Base-by-base conservation (phyloP, 2,113 vertebrate genomes). In the Psettodes erumei region DNA sequence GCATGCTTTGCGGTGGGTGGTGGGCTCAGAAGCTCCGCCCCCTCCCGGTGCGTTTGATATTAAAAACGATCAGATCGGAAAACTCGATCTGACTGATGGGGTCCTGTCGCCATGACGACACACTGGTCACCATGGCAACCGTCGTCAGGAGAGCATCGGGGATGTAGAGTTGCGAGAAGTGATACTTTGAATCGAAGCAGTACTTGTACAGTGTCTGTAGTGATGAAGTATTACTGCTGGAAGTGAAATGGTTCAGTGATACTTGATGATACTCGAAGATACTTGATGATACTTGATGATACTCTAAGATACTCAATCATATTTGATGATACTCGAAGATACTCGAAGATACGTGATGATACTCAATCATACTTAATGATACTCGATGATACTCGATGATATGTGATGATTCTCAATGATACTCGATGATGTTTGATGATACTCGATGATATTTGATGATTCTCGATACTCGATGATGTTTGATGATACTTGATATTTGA, bases 31-130 rank as follows among this genome's bases (percentile, higher is more conserved):
- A 62, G 61, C 71, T 51, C 83, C 83, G 21, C 79, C 77, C 38
- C 67, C 63, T 35, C 40, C 65, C 16, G 60, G 77, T 74, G 32
- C 50, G 30, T 64, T 23, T 61, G 50, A 75, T 58, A 35, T n/a
- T n/a, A n/a, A n/a, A 23, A n/a, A 13, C n/a, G 38, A 55, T 63
- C 56, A 47, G 50, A 81, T 83, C 70, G 65, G 47, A 78, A 78
- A 58, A 47, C 58, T 77, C 71, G 56, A 81, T 82, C 67, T 77
- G 45, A 74, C 58, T 74, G 81, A 83, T 27, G 15, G 69, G 50
- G 32, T 16, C 37, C 30, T 28, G 75, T 88, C 28, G 35, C 78
- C 75, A 58, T 27, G 79, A 79, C 27, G 70, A 86, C 79, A 68
- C 42, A 8, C 10, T 15, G 40, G 70, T 68, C 40, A 72, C 83